Base-by-base conservation (phyloP, 2,113 vertebrate genomes). In the Grammomys surdaster region DNA sequence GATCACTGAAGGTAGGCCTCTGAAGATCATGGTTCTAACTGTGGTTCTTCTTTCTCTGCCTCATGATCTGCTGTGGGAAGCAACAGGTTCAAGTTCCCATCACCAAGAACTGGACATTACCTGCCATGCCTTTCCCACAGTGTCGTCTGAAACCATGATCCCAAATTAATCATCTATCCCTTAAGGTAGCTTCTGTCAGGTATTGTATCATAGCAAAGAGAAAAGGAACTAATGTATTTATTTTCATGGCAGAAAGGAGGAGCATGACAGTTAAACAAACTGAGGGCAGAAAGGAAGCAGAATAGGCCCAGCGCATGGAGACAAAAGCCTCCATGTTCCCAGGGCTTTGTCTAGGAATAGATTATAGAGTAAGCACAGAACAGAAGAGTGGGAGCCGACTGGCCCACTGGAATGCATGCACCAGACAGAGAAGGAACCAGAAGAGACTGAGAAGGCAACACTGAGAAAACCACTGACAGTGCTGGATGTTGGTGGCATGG, bases 391-490 rank as follows among this genome's bases (percentile, higher is more conserved):
- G 7, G 17, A n/a, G 17, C 91, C 78, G 93, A 91, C 78, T 73
- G 20, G 93, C 82, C 92, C 22, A 78, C 19, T 43, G 16, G 73
- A 95, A 82, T 63, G 63, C 48, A 93, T 56, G 20, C 20, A 91
- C 0, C 91, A 43, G 40, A 93, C 36, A 80, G 40, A 81, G 1
- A 87, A 88, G 81, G 58, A 93, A 82, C 81, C 58, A 86, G 73
- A 91, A 36, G 69, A 94, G 48, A 31, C 63, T 73, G 19, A 88
- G 28, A 7, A 84, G 20, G 26, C n/a, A 86, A 82, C 20, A 22
- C 28, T 19, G 77, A 90, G 54, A 75, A 92, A 97, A 86, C 33
- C 16, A 95, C 89, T 60, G 48, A 56, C 75, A 40, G 75, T 26
- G 40, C 24, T 36, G 75, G 60, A 4, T 67, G 43, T 12, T 14